Percentiles rank a stretch among this genome's conserved stretches.
These are phyloP conservation scores for Pseudomugil gertrudae DNA, from an alignment of 2,797 vertebrate species.

Conservation along the genomic window DNA sequence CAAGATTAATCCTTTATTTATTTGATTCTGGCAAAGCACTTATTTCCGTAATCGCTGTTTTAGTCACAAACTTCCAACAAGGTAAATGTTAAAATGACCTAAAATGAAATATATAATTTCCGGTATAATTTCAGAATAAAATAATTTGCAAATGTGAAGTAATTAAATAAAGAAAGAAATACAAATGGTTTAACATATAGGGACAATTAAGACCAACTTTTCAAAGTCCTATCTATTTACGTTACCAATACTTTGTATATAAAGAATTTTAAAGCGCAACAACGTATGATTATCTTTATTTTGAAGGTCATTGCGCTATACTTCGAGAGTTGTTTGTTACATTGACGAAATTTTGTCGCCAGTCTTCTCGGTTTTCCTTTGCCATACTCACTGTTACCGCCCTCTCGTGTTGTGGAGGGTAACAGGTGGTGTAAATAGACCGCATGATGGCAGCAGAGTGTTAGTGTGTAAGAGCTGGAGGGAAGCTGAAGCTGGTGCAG, in stretches of 20 bases:
- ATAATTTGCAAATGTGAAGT: fast-evolving
- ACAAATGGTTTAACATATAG: neutral
- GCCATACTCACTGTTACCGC: neutral
- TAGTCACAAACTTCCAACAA: neutral
- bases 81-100: fast-evolving
- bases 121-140: neutral
- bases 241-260: too few species aligned
- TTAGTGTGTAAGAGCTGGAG: neutral
- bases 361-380: neutral
- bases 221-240: neutral
- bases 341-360: neutral
- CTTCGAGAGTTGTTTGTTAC: neutral
- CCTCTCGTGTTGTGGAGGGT: slow-evolving; percentile 33
- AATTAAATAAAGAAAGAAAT: too few species aligned
- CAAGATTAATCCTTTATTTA: slow-evolving; percentile 79
- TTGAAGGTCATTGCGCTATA: neutral
- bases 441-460: slow-evolving; percentile 48
- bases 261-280: neutral
- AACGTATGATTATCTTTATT: neutral
- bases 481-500: neutral
- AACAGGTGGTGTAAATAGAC: slow-evolving; percentile 8
- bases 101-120: neutral
- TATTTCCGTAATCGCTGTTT: slow-evolving; percentile 55
- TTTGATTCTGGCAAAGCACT: slow-evolving; percentile 60
- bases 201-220: fast-evolving